A percentile compares a stretch with the other conserved stretches of the same genome.
Conservation (phyloP, 2,797 vertebrate species). For the Spinus olivaceus region DNA sequence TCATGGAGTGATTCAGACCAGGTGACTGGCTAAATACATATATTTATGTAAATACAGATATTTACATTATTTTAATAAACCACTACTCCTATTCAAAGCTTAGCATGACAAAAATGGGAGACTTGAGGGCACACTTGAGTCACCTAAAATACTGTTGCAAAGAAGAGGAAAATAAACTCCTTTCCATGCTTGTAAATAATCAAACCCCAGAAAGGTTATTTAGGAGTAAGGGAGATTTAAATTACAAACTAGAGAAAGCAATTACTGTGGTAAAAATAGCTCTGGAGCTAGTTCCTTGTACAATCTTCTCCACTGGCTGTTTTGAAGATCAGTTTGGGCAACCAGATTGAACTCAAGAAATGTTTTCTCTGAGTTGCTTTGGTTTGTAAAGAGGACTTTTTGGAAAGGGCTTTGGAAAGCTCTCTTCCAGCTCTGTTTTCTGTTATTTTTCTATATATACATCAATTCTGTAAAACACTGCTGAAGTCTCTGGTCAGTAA, state of each 20-base stretch:
- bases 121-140: background rate
- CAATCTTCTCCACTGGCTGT: background rate
- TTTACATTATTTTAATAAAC: background rate
- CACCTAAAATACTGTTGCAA: background rate
- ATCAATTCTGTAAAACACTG: background rate
- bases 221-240: background rate
- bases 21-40: background rate
- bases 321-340: background rate
- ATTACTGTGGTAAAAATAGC: background rate
- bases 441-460: background rate
- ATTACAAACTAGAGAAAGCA: background rate
- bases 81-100: background rate
- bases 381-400: background rate
- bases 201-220: background rate
- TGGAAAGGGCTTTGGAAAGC: background rate
- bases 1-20: background rate
- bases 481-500: background rate
- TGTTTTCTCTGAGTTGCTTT: background rate
- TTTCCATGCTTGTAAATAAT: background rate
- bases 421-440: background rate
- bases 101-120: background rate
- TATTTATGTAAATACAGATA: background rate
- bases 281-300: background rate
- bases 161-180: background rate
- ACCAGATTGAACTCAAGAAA: background rate